These are phyloP conservation scores for Rhea americana DNA, from an alignment of 2,113 vertebrate genomes.

Conservation along the genomic window DNA sequence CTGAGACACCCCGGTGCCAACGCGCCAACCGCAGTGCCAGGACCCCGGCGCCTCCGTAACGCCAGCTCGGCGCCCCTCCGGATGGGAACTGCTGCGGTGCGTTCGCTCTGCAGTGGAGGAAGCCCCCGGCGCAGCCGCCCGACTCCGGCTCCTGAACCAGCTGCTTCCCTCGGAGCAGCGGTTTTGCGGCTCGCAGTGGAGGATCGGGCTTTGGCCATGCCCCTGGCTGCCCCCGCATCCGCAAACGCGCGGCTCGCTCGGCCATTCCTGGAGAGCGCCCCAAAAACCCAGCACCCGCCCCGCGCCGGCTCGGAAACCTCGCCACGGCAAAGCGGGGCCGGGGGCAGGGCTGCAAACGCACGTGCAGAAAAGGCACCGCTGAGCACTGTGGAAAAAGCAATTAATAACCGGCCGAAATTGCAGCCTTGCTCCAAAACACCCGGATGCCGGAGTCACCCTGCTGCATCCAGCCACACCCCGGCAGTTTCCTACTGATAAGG, in stretches of 20 bases:
- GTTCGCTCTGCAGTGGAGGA: fast-evolving
- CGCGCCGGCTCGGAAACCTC: neutral
- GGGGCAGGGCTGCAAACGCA: neutral
- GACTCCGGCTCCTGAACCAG: neutral
- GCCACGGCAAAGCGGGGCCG: neutral
- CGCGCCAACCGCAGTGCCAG: no score
- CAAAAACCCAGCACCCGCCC: neutral
- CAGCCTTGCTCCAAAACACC: neutral
- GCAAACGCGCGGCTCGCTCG: neutral
- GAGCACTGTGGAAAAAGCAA: conserved; percentile 23
- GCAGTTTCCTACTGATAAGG: conserved; percentile 69
- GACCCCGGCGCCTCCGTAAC: no score
- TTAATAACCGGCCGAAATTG: neutral
- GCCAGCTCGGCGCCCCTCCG: fast-evolving
- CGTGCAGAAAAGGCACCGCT: neutral
- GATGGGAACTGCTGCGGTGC: fast-evolving
- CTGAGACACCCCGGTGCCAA: fast-evolving
- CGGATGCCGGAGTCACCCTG: conserved; percentile 41
- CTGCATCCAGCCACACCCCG: conserved; percentile 35
- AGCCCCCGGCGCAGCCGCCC: fast-evolving
- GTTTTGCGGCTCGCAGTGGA: neutral
- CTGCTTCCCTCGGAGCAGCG: neutral
- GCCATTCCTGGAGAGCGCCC: neutral
- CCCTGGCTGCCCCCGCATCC: neutral
- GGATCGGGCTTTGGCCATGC: neutral